Conservation (phyloP, 2,113 vertebrate genomes). For the Syngnathus floridae region DNA sequence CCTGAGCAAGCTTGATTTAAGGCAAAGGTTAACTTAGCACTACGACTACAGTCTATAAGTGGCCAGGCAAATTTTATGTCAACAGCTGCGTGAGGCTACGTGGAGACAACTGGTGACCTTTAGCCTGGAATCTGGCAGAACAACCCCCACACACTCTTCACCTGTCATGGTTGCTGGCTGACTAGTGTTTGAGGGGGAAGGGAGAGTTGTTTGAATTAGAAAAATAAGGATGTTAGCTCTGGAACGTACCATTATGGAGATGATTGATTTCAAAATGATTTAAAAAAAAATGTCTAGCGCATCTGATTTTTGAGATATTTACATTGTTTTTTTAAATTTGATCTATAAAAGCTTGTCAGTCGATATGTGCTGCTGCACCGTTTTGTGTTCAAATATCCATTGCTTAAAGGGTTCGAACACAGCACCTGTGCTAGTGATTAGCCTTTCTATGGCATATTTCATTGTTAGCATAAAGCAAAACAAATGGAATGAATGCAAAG, state of each 20-base stretch:
- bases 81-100: conserved; percentile 32
- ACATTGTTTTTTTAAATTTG: too few relatives aligned
- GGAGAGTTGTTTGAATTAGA: not conserved
- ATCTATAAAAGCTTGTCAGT: not conserved
- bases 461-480: not conserved
- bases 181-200: not conserved
- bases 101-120: conserved; percentile 28
- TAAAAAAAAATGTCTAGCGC: too few relatives aligned
- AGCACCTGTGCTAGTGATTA: too few relatives aligned
- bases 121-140: conserved; percentile 10
- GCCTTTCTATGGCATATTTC: not conserved
- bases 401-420: too few relatives aligned
- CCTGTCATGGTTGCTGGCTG: not conserved
- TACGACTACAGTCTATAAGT: conserved; percentile 23
- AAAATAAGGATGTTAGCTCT: not conserved
- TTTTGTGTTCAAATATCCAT: not conserved
- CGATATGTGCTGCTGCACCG: not conserved
- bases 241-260: not conserved
- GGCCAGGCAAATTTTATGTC: conserved; percentile 17
- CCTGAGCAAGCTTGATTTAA: conserved; percentile 62
- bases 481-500: not conserved
- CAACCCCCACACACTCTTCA: conserved; percentile 1
- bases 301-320: too few relatives aligned
- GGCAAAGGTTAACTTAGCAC: conserved; percentile 59
- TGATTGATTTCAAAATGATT: too few relatives aligned